These are phyloP conservation scores for Anoura caudifer DNA, from an alignment of 2,113 vertebrate genomes.

Conservation along the genomic window DNA sequence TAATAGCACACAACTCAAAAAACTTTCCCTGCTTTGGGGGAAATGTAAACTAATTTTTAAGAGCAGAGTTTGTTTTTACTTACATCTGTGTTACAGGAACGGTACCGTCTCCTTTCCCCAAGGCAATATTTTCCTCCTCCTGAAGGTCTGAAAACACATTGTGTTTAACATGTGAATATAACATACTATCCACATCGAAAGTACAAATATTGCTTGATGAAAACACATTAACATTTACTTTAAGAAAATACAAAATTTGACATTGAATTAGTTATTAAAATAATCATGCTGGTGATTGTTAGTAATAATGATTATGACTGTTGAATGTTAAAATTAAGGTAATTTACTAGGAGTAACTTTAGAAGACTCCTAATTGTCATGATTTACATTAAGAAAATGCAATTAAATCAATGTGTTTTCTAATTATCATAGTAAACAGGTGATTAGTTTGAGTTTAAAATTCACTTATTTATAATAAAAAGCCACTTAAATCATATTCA, in stretches of 20 bases:
- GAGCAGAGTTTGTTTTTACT: conserved; percentile 81
- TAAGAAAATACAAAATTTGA: conserved; percentile 34
- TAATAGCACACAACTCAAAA: background rate
- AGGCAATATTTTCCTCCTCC: conserved; percentile 99
- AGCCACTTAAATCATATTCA: conserved; percentile 32
- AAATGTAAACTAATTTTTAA: conserved; percentile 42
- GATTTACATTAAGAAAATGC: conserved; percentile 38
- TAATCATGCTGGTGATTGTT: background rate
- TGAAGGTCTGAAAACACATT: conserved; percentile 90
- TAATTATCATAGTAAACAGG: conserved; percentile 28
- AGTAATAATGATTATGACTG: conserved; percentile 29
- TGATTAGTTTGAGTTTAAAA: conserved; percentile 18
- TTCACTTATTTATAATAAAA: conserved; percentile 50
- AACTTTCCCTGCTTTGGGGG: conserved; percentile 13
- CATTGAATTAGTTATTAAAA: conserved; percentile 38
- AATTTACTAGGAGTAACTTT: conserved; percentile 16
- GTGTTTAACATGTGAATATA: conserved; percentile 67
- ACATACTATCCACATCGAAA: conserved; percentile 3
- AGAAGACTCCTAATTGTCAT: conserved; percentile 19
- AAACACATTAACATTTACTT: conserved; percentile 41
- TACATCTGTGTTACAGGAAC: conserved; percentile 97
- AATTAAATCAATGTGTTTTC: conserved; percentile 42
- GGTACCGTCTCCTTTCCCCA: conserved; percentile 96
- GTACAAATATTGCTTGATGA: conserved; percentile 39
- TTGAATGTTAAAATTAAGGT: conserved; percentile 28